Percentiles rank a stretch among this genome's conserved stretches.
Evolutionary conservation across 2,113 vertebrate species (phyloP).

Genomic region (Zosterops japonicus): DNA sequence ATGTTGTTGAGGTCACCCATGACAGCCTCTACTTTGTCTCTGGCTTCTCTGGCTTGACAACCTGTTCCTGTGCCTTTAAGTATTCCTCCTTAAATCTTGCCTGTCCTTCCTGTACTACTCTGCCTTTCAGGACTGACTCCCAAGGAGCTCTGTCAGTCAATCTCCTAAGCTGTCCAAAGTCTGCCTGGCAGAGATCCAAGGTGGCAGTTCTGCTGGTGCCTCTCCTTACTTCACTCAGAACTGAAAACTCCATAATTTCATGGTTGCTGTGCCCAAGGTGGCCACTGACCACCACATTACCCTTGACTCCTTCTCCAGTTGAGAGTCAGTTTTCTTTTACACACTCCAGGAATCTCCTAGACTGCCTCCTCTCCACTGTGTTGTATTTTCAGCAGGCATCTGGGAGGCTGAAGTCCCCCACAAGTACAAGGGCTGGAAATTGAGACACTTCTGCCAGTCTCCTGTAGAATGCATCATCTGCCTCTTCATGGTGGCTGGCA

Average conservation of each 20-base stretch:
- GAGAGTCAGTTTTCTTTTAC: background rate
- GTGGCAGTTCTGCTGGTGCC: background rate
- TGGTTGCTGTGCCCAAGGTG: background rate
- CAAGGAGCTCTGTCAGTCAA: background rate
- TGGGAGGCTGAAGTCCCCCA: background rate
- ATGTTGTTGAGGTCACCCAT: constrained; percentile 5
- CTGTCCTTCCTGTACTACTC: background rate
- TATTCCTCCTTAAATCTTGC: background rate
- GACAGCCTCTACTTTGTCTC: constrained; percentile 24
- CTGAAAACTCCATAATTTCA: background rate
- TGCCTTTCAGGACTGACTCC: background rate
- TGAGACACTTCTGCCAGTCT: background rate
- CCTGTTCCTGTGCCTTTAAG: background rate
- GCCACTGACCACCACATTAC: background rate
- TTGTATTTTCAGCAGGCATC: background rate
- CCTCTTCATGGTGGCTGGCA: background rate
- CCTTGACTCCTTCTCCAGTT: background rate
- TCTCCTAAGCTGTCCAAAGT: background rate
- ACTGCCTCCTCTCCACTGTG: background rate
- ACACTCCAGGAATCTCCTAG: background rate
- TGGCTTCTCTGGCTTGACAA: background rate
- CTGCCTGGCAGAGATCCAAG: background rate
- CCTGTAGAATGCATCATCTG: background rate
- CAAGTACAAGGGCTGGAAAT: background rate
- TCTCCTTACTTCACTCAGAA: background rate